Evolutionary conservation across 2,888 invertebrate species (phyloP).

Genomic region (Sphaeridia pumilis): DNA sequence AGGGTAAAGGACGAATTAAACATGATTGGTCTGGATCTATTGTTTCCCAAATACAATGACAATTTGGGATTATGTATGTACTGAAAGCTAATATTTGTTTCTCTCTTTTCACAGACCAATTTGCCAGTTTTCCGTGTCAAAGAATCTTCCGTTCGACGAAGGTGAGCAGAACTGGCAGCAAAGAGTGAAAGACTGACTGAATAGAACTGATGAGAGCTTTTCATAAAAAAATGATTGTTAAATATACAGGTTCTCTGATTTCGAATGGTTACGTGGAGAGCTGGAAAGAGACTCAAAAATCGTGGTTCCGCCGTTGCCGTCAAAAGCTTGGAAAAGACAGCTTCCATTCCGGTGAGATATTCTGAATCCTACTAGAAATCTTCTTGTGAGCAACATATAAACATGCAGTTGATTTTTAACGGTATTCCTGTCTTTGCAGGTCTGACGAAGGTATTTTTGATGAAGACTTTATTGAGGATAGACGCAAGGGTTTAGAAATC

Average conservation of each 20-base stretch:
- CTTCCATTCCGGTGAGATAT: constrained; percentile 63
- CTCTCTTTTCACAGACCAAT: constrained; percentile 93
- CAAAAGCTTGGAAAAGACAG: constrained; percentile 96
- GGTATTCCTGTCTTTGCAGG: constrained; percentile 40
- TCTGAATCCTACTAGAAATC: neutral
- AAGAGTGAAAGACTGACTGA: neutral
- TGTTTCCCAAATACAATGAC: neutral
- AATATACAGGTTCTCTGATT: constrained; percentile 87
- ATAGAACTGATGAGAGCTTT: neutral
- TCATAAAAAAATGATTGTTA: too few species aligned
- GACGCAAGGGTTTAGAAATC: constrained; percentile 89
- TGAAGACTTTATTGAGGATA: constrained; percentile 97
- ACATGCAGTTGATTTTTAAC: neutral
- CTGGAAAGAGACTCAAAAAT: constrained; percentile 99
- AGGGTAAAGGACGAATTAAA: too few species aligned
- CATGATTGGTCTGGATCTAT: too few species aligned
- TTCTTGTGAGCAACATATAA: neutral
- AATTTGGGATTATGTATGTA: neutral
- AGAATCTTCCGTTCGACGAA: constrained; percentile 80
- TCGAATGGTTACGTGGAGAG: constrained; percentile 98
- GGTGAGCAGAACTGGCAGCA: constrained; percentile 16
- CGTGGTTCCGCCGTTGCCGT: constrained; percentile 94
- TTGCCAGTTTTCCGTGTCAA: constrained; percentile 98
- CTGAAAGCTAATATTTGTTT: too few species aligned
- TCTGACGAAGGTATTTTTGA: constrained; percentile 99